phyloP scores from a whole-genome alignment of 2,888 invertebrate genomes.

The Yponomeuta plumbellus region DNA sequence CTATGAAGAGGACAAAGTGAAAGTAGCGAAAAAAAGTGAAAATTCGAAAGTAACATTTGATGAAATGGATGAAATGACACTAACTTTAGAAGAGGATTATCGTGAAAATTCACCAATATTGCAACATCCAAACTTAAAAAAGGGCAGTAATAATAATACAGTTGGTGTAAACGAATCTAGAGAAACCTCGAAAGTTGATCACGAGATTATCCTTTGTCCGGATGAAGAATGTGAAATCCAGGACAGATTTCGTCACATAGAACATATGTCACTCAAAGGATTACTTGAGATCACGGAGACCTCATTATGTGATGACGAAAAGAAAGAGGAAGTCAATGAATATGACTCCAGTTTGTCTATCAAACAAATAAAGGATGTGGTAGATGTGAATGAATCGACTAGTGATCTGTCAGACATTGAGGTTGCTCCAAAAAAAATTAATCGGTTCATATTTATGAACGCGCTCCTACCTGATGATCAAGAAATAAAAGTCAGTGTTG shows the following conservation, averaged over 20 bases:
- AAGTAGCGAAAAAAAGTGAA: slow-evolving; percentile 18
- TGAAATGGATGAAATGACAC: slow-evolving; percentile 15
- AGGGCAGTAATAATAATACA: slow-evolving; percentile 15
- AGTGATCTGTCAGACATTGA: slow-evolving; percentile 53
- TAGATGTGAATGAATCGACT: slow-evolving; percentile 31
- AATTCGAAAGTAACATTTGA: slow-evolving; percentile 22
- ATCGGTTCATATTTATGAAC: slow-evolving; percentile 40
- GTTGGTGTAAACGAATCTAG: slow-evolving; percentile 4
- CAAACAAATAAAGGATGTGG: slow-evolving; percentile 36
- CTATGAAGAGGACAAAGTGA: too few species aligned
- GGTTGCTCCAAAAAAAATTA: slow-evolving; percentile 48
- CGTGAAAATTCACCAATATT: neutral
- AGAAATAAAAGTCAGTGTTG: slow-evolving; percentile 53
- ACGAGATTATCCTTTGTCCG: slow-evolving; percentile 36
- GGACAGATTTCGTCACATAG: slow-evolving; percentile 29
- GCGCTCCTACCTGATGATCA: slow-evolving; percentile 57
- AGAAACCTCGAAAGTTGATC: slow-evolving; percentile 19
- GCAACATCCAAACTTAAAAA: slow-evolving; percentile 9
- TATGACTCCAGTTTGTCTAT: slow-evolving; percentile 35
- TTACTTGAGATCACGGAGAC: slow-evolving; percentile 15
- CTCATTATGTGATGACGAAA: slow-evolving; percentile 26
- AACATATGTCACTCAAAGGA: slow-evolving; percentile 25
- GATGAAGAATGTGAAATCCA: slow-evolving; percentile 33
- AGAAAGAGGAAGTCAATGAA: slow-evolving; percentile 31
- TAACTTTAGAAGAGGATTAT: neutral